Evolutionary conservation across 2,113 vertebrate genomes (phyloP).

Genomic region (Centrocercus urophasianus): DNA sequence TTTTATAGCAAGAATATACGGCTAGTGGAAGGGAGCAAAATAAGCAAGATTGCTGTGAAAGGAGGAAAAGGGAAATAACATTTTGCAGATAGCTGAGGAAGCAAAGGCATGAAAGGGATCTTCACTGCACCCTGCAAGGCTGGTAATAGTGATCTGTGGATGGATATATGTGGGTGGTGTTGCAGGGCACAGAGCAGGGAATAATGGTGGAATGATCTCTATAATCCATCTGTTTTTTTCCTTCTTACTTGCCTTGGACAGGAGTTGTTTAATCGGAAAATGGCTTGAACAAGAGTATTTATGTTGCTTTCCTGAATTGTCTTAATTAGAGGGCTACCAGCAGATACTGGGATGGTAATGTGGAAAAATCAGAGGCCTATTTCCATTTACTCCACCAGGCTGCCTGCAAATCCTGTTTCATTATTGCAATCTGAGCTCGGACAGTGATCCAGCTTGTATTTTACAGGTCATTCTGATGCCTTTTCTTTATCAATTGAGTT

Average conservation of each 20-base stretch:
- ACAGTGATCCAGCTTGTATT: slow-evolving; percentile 9
- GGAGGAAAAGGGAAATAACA: background rate
- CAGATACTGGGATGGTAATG: background rate
- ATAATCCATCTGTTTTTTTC: background rate
- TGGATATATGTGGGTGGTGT: background rate
- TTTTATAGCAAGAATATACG: slow-evolving; percentile 16
- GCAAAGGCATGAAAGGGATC: background rate
- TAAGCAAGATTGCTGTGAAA: background rate
- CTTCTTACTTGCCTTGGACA: background rate
- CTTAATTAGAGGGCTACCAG: background rate
- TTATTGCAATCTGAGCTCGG: slow-evolving; percentile 2
- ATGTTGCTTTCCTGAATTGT: background rate
- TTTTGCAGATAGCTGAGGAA: slow-evolving; percentile 2
- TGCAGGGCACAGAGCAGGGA: background rate
- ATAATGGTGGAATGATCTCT: background rate
- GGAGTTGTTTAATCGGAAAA: background rate
- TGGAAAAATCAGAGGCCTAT: slow-evolving; percentile 5
- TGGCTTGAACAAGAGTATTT: background rate
- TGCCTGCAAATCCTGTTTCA: slow-evolving; percentile 13
- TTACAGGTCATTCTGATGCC: slow-evolving; percentile 44
- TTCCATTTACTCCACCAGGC: background rate
- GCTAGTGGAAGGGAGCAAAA: background rate
- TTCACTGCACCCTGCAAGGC: background rate
- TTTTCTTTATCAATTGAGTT: slow-evolving; percentile 54
- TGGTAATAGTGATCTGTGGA: background rate